Percentiles rank a stretch among this genome's conserved stretches.
Conservation (phyloP, 2,888 invertebrate genomes). For the Rhorus exstirpatorius region DNA sequence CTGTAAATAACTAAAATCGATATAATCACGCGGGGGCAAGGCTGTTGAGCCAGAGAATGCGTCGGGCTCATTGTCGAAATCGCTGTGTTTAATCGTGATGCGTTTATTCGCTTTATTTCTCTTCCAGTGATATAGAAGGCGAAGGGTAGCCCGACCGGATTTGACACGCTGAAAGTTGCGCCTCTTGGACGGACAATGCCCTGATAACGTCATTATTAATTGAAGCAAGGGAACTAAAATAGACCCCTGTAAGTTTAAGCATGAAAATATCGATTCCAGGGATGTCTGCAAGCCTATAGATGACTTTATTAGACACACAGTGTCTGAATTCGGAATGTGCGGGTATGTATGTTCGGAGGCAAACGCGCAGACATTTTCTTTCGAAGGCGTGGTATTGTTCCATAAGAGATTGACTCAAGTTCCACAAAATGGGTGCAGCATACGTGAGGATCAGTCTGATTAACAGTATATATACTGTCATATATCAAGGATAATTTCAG, state of each 20-base stretch:
- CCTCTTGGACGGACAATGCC: neutral
- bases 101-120: too few species aligned
- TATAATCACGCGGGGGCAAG: too few species aligned
- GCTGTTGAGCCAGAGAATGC: too few species aligned
- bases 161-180: neutral
- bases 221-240: too few species aligned
- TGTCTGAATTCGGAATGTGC: neutral
- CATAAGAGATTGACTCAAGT: constrained; percentile 19
- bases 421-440: constrained; percentile 36
- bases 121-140: neutral
- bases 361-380: neutral
- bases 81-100: too few species aligned
- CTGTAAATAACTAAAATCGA: too few species aligned
- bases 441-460: constrained; percentile 25
- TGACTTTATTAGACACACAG: neutral
- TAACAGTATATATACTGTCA: constrained; percentile 45
- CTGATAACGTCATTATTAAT: constrained; percentile 12
- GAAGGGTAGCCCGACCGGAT: neutral
- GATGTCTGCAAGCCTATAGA: neutral
- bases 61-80: too few species aligned
- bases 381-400: constrained; percentile 21
- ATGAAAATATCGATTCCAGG: neutral
- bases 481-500: constrained; percentile 18
- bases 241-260: neutral
- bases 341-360: neutral